Base-by-base conservation (phyloP, 1,140 invertebrate species). In the Aphis craccivora region DNA sequence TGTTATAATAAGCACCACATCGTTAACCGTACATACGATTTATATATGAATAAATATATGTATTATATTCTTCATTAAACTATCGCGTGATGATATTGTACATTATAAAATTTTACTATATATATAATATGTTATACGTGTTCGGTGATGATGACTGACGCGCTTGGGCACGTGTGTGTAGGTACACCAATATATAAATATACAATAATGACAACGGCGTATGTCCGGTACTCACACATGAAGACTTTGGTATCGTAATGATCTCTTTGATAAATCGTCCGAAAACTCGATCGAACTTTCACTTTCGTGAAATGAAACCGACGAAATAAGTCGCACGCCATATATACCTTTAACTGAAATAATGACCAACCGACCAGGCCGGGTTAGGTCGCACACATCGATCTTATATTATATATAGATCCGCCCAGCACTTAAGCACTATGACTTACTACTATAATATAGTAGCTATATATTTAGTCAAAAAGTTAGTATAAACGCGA, bases 241-340 rank as follows among this genome's bases (percentile, higher is more conserved):
- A 40, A 0, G 25, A 88, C 43, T 48, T 88, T 88, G 35, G 6
- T 87, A n/a, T 51, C 30, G 45, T 88, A 88, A 88, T 88, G 86
- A 51, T 88, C 86, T 84, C 40, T 88, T 88, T 88, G 22, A 84
- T 45, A 14, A 88, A 88, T 88, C 11, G 45, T n/a, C 45, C 30
- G 18, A 88, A 87, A 88, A 88, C 86, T n/a, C 5, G 45, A 45
- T 88, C 30, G 45, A 88, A 88, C 86, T 88, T 88, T 88, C 86
- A 88, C 86, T 88, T 30, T 88, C n/a, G n/a, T 25, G 25, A 51
- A 88, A 88, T 11, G 86, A 48, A 51, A 48, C 45, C 2, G n/a
- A 88, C n/a, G 18, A 88, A 88, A 48, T 51, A 35, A 88, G 86
- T 88, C 86, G 18, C 45, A 88, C 30, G 40, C 83, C 11, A n/a